Evolutionary conservation across 2,888 invertebrate genomes (phyloP), one percentile per base, ranked within the genome.

Genomic region (Caenorhabditis becei): DNA sequence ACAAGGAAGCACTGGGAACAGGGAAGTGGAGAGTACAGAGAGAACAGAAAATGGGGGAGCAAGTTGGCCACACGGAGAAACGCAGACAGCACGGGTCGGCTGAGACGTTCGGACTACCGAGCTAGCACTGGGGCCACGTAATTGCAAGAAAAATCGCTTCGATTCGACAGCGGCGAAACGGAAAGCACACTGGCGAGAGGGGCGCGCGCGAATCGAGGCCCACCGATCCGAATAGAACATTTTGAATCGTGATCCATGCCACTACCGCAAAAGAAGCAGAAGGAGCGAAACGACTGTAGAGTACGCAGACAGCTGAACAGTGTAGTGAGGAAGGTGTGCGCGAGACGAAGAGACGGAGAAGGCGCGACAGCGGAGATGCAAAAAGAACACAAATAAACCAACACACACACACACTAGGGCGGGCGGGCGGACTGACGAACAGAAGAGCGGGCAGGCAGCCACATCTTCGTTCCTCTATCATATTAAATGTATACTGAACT

Each of bases 351-450:
- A 66, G 53, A 51, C 47, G 44, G n/a, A 66, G 59, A 51, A 23
- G 26, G 18, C 23, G 8, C 8, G 44, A 5, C 26, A 58, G 41
- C 44, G 74, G 58, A n/a, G 44, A 47, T 20, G 51, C 24, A 37
- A 66, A 66, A 75, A 66, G 75, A 66, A 66, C 74, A 74, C 74
- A 74, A 74, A 74, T 47, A 74, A 74, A 74, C 74, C 65, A 63
- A 66, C 32, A 37, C 37, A 71, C 62, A 59, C 61, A 74, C 72
- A 61, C 51, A 24, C 47, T 61, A 61, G 56, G 44, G 47, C 53
- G 41, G 61, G 41, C 56, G 59, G 66, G 58, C 65, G 49, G 41
- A 51, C 35, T 47, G 49, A 65, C 44, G 28, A 26, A 65, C 32
- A 65, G 20, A 51, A 28, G 26, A 26, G 26, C 28, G 35, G 56